Conservation (phyloP, 2,797 vertebrate genomes). For the Mormyrus proboscirostris region DNA sequence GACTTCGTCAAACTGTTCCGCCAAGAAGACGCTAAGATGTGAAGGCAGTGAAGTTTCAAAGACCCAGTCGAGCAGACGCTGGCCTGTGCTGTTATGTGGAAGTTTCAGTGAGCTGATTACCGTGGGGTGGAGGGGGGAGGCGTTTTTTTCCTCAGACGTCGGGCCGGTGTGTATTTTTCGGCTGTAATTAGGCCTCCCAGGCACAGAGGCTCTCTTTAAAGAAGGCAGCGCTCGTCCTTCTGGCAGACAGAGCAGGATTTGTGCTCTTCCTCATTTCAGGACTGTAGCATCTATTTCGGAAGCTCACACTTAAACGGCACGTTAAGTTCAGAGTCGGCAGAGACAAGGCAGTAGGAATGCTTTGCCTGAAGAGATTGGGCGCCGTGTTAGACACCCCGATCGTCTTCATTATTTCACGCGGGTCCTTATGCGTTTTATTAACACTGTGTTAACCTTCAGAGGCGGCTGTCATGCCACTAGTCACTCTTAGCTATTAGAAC, state of each 20-base stretch:
- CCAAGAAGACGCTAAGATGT: conserved; percentile 54
- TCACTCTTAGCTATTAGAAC: not conserved
- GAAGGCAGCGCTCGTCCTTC: conserved; percentile 66
- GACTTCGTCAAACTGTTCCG: conserved; percentile 30
- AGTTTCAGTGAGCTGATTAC: conserved; percentile 65
- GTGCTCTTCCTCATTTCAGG: conserved; percentile 44
- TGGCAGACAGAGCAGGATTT: conserved; percentile 66
- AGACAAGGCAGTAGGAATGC: not conserved
- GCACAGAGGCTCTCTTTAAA: conserved; percentile 68
- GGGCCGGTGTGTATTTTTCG: conserved; percentile 69
- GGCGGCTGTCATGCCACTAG: not conserved
- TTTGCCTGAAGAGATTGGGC: not conserved
- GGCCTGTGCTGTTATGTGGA: conserved; percentile 44
- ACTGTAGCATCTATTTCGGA: not conserved
- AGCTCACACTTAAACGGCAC: not conserved
- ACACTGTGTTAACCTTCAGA: not conserved
- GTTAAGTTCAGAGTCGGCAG: not conserved
- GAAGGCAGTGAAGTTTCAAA: conserved; percentile 63
- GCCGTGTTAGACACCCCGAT: not conserved
- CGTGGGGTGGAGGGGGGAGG: conserved; percentile 3
- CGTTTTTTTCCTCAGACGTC: conserved; percentile 60
- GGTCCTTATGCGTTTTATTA: not conserved
- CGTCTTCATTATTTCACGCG: not conserved
- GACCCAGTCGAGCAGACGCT: conserved; percentile 58
- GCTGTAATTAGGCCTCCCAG: conserved; percentile 74